These are phyloP conservation scores for Chaetodon trifasciatus DNA, from an alignment of 2,797 vertebrate genomes.

Conservation along the genomic window DNA sequence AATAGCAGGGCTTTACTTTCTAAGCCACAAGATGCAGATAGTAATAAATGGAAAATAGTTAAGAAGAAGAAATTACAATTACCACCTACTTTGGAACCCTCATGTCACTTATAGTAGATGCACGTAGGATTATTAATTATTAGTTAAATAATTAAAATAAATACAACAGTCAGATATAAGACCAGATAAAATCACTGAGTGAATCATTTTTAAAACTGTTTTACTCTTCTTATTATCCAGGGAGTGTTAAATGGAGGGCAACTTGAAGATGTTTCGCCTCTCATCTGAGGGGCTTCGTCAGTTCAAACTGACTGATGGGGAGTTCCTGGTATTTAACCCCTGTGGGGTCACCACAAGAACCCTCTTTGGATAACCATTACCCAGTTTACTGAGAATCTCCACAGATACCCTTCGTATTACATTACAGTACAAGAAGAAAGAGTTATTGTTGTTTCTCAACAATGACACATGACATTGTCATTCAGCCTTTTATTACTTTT, in stretches of 20 bases:
- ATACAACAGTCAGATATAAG: not conserved
- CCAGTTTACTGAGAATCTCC: no score
- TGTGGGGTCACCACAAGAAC: no score
- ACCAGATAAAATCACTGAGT: not conserved
- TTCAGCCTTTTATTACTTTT: slow-evolving; percentile 5
- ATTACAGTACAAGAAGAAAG: not conserved
- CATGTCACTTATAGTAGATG: not conserved
- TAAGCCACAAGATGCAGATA: slow-evolving; percentile 13
- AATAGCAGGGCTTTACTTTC: slow-evolving; percentile 28
- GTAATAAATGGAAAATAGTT: slow-evolving; percentile 5
- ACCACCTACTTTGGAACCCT: not conserved
- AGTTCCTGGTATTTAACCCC: no score
- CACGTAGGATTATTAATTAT: not conserved
- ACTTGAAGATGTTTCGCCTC: no score
- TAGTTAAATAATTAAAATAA: not conserved
- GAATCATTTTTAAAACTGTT: no score
- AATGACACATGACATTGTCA: not conserved
- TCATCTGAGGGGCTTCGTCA: no score
- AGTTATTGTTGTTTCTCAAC: not conserved
- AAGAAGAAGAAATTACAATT: slow-evolving; percentile 4
- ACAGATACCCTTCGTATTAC: not conserved
- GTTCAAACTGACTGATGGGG: not conserved
- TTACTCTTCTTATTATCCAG: no score
- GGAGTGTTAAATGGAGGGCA: no score
- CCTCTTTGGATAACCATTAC: no score